Conservation (phyloP, 1,140 invertebrate species). For the Bombus polaris region DNA sequence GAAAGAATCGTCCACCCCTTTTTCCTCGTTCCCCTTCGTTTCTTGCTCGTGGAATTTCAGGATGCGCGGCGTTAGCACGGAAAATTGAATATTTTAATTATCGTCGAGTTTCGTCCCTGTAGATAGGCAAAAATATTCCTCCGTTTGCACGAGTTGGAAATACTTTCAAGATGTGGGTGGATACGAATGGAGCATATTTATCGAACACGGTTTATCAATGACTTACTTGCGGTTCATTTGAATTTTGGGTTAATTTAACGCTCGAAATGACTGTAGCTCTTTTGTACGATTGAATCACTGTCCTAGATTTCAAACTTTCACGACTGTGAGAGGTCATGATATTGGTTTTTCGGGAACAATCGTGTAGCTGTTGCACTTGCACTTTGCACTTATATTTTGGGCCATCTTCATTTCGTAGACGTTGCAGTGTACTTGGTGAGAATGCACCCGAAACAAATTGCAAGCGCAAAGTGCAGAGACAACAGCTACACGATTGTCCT, state of each 20-base stretch:
- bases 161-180: not conserved
- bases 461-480: no score
- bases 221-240: not conserved
- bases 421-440: no score
- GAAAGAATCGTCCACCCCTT: not conserved
- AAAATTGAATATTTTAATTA: conserved; percentile 45
- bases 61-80: not conserved
- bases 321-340: no score
- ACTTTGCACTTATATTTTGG: no score
- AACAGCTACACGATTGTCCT: no score
- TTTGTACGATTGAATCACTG: not conserved
- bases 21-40: not conserved
- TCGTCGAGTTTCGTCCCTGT: not conserved
- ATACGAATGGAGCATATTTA: not conserved
- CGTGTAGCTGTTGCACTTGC: no score
- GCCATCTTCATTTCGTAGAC: no score
- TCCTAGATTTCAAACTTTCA: no score
- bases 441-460: no score
- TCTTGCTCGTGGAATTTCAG: conserved; percentile 1
- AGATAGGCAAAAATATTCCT: not conserved
- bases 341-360: no score
- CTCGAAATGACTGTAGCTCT: not conserved
- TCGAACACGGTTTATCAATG: not conserved
- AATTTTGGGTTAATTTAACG: not conserved
- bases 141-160: not conserved